Evolutionary conservation across 2,888 invertebrate genomes (phyloP).

Genomic region (Neocrepidodera transversa): DNA sequence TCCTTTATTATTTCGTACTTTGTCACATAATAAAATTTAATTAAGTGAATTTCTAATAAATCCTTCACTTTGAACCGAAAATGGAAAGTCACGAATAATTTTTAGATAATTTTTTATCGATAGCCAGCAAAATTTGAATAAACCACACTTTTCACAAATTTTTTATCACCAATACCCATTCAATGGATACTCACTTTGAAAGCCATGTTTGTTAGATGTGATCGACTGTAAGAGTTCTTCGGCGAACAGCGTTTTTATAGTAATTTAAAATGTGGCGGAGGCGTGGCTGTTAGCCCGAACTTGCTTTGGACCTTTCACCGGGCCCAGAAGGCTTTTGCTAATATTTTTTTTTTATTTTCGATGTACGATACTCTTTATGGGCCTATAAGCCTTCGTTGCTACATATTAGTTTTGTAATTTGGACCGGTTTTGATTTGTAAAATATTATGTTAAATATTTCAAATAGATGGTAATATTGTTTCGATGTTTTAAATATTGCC

Average conservation of each 20-base stretch:
- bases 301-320: slow-evolving; percentile 47
- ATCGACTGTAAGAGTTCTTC: slow-evolving; percentile 13
- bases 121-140: too few species aligned
- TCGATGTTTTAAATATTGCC: too few species aligned
- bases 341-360: background rate
- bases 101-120: too few species aligned
- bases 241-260: slow-evolving; percentile 13
- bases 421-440: background rate
- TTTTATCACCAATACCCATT: slow-evolving; percentile 3
- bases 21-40: too few species aligned
- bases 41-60: too few species aligned
- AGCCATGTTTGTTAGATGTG: slow-evolving; percentile 42
- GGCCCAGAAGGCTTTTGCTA: slow-evolving; percentile 24
- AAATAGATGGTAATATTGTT: background rate
- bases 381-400: slow-evolving; percentile 6
- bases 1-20: too few species aligned
- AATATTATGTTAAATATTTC: background rate
- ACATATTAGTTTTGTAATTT: slow-evolving; percentile 7
- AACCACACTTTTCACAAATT: background rate
- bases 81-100: too few species aligned
- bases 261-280: slow-evolving; percentile 34
- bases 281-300: slow-evolving; percentile 43
- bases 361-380: background rate
- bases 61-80: too few species aligned
- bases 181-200: slow-evolving; percentile 49